These are phyloP conservation scores for Xanthia icteritia DNA, from an alignment of 2,888 invertebrate species.

Conservation along the genomic window DNA sequence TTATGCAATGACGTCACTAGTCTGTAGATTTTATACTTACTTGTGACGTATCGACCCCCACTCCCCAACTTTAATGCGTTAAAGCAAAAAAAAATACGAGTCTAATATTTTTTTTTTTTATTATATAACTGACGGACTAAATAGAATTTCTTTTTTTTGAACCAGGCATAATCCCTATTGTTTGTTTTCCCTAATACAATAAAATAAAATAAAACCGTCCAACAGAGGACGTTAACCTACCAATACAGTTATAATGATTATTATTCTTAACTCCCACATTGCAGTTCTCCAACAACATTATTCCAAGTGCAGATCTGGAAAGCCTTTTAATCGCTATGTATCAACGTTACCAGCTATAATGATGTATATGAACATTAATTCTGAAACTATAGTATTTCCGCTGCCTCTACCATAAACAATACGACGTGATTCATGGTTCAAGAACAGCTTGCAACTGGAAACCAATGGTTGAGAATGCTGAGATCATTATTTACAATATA, in stretches of 20 bases:
- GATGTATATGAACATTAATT: conserved; percentile 33
- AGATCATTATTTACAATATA: conserved; percentile 60
- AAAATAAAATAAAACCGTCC: conserved; percentile 3
- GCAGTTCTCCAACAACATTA: background rate
- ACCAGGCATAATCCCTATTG: no score
- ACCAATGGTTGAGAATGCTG: conserved; percentile 28
- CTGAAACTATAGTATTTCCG: conserved; percentile 40
- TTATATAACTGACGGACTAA: no score
- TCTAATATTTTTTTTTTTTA: no score
- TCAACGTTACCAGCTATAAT: conserved; percentile 12
- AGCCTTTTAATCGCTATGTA: conserved; percentile 21
- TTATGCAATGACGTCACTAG: no score
- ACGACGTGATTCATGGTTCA: conserved; percentile 47
- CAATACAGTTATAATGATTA: background rate
- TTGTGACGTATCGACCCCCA: no score
- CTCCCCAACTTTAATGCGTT: no score
- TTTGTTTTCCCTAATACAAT: background rate
- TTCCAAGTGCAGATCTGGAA: conserved; percentile 12
- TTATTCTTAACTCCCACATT: background rate
- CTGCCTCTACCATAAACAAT: conserved; percentile 47
- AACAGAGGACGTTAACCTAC: background rate
- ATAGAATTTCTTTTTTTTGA: no score
- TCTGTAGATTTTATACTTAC: no score
- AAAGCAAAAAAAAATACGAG: no score
- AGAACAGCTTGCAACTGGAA: conserved; percentile 48